Conservation (phyloP, 2,888 invertebrate species). For the Odontothrips loti region DNA sequence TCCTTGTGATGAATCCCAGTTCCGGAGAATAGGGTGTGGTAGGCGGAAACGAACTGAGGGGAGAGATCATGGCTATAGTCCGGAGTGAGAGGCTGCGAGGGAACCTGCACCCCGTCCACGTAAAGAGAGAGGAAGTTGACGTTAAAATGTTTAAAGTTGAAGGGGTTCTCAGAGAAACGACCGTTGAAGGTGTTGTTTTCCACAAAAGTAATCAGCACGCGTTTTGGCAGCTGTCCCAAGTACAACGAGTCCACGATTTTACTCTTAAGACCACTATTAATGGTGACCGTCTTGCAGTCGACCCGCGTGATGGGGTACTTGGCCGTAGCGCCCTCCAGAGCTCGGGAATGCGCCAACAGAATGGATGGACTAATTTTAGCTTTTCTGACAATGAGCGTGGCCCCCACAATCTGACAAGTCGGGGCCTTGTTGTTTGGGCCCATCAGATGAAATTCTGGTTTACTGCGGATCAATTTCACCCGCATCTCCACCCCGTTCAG, state of each 20-base stretch:
- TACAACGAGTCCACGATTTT: conserved; percentile 41
- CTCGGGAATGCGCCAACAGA: conserved; percentile 39
- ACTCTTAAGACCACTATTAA: conserved; percentile 34
- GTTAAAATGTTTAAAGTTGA: conserved; percentile 34
- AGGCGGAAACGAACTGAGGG: conserved; percentile 38
- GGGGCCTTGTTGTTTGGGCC: neutral
- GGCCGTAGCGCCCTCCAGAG: conserved; percentile 38
- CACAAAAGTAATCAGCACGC: conserved; percentile 41
- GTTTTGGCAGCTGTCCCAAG: conserved; percentile 41
- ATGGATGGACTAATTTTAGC: conserved; percentile 39
- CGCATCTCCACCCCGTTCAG: conserved; percentile 39
- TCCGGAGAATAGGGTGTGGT: conserved; percentile 39
- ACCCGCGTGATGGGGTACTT: conserved; percentile 39
- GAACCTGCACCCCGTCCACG: conserved; percentile 38
- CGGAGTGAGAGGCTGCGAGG: conserved; percentile 20
- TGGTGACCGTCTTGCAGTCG: conserved; percentile 39
- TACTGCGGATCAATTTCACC: conserved; percentile 36
- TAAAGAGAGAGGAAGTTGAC: conserved; percentile 38
- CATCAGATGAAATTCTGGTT: conserved; percentile 37
- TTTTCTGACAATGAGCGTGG: conserved; percentile 38
- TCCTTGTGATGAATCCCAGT: too few species aligned
- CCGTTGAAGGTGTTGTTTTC: too few species aligned
- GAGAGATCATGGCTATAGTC: conserved; percentile 31
- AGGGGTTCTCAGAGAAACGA: too few species aligned
- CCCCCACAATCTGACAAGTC: conserved; percentile 38